Conservation (phyloP, 2,797 vertebrate genomes). For the Falco naumanni region DNA sequence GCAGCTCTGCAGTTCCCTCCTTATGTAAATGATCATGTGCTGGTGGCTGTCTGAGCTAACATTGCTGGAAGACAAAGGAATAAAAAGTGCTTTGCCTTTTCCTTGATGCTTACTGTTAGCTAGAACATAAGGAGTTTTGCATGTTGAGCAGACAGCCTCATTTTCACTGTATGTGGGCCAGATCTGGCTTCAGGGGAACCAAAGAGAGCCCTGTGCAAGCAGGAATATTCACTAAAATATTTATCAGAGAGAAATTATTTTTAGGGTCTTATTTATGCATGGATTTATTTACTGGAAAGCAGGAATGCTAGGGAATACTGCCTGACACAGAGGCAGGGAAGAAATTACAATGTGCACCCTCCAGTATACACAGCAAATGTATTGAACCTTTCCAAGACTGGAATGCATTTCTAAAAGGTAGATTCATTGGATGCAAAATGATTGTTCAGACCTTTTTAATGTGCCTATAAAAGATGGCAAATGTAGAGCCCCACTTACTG, state of each 20-base stretch:
- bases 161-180: slow-evolving; percentile 61
- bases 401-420: neutral
- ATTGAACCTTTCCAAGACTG: neutral
- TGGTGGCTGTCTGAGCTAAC: slow-evolving; percentile 60
- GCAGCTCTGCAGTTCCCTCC: slow-evolving; percentile 55
- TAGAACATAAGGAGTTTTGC: slow-evolving; percentile 44
- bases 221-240: slow-evolving; percentile 52
- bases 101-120: slow-evolving; percentile 17
- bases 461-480: neutral
- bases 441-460: neutral
- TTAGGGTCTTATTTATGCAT: slow-evolving; percentile 31
- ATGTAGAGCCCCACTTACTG: neutral
- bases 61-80: slow-evolving; percentile 58
- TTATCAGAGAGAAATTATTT: slow-evolving; percentile 44
- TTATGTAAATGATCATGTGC: slow-evolving; percentile 68
- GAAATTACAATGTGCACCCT: neutral
- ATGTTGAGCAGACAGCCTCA: slow-evolving; percentile 39
- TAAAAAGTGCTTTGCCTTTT: slow-evolving; percentile 62
- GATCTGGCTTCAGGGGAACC: slow-evolving; percentile 45
- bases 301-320: neutral
- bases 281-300: slow-evolving; percentile 24
- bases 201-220: neutral
- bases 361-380: neutral
- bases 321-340: neutral
- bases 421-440: neutral